A percentile compares a stretch with the other conserved stretches of the same genome.
phyloP scores from a whole-genome alignment of 2,888 invertebrate genomes.

The Dyspetes luteomarginatus region DNA sequence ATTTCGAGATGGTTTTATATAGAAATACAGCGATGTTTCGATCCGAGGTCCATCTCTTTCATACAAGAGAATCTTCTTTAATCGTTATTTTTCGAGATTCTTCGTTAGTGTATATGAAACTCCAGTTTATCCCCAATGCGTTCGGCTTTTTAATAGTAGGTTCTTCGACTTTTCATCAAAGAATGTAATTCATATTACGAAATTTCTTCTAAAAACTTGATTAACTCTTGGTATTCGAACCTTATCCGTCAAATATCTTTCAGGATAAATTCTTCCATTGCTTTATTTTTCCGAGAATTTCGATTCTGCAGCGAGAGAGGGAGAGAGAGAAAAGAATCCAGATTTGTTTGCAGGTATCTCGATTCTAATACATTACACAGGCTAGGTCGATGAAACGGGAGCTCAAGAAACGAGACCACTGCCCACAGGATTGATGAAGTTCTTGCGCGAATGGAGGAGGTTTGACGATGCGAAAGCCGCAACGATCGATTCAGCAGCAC shows the following conservation, averaged over 20 bases:
- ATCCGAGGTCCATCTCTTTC: too few relatives aligned
- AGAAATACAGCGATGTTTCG: too few relatives aligned
- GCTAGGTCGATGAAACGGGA: constrained; percentile 4
- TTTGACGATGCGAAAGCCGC: constrained; percentile 16
- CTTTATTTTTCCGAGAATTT: background rate
- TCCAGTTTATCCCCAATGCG: too few relatives aligned
- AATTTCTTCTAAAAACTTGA: too few relatives aligned
- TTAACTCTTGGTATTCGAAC: too few relatives aligned
- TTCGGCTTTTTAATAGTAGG: too few relatives aligned
- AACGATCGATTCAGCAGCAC: constrained; percentile 40
- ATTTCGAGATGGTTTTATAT: too few relatives aligned
- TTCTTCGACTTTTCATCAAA: too few relatives aligned
- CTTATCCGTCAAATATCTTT: background rate
- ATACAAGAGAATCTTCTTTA: too few relatives aligned
- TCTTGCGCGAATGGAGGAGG: background rate
- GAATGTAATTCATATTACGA: too few relatives aligned
- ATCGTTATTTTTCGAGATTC: too few relatives aligned
- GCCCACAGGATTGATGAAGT: constrained; percentile 16
- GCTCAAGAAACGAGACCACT: constrained; percentile 16
- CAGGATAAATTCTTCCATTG: constrained; percentile 8
- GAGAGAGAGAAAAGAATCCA: background rate
- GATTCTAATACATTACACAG: background rate
- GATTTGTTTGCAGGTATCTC: background rate
- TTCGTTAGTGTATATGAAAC: too few relatives aligned
- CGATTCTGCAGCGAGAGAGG: background rate